Conservation (phyloP, 2,113 vertebrate genomes). For the human (Homo sapiens) region DNA sequence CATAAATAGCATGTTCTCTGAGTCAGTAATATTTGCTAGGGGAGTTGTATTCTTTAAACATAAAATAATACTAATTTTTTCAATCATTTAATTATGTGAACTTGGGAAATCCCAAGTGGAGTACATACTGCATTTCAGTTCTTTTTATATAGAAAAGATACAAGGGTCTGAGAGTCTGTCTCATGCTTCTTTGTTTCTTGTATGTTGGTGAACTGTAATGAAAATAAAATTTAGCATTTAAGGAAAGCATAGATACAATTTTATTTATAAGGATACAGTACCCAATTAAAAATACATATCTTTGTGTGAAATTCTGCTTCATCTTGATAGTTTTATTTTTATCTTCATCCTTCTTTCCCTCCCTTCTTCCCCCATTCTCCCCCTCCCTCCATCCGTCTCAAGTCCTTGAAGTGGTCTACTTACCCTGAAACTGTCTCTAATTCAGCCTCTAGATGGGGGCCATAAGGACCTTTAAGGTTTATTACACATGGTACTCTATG, state of each 20-base stretch:
- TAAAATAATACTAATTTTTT: background rate
- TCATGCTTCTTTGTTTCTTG: background rate
- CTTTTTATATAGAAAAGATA: background rate
- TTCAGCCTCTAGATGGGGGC: background rate
- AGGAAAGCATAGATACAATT: background rate
- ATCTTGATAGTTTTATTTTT: background rate
- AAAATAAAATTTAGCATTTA: background rate
- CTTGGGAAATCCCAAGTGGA: too few relatives aligned
- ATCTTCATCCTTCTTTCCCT: too few relatives aligned
- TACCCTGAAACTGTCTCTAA: background rate
- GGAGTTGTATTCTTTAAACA: background rate
- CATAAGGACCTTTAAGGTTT: background rate
- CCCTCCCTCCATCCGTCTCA: too few relatives aligned
- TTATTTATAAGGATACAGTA: background rate
- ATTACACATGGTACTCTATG: background rate
- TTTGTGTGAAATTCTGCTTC: background rate
- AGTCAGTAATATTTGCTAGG: background rate
- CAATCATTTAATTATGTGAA: background rate
- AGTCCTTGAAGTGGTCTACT: background rate
- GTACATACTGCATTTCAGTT: fast-evolving
- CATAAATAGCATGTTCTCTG: background rate
- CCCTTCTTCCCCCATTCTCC: background rate
- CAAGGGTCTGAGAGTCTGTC: background rate
- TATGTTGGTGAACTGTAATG: background rate
- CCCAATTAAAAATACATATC: background rate